Evolutionary conservation across 35 echinoderm and acorn worm species (phyloP).

Genomic region (Antedon bifida): DNA sequence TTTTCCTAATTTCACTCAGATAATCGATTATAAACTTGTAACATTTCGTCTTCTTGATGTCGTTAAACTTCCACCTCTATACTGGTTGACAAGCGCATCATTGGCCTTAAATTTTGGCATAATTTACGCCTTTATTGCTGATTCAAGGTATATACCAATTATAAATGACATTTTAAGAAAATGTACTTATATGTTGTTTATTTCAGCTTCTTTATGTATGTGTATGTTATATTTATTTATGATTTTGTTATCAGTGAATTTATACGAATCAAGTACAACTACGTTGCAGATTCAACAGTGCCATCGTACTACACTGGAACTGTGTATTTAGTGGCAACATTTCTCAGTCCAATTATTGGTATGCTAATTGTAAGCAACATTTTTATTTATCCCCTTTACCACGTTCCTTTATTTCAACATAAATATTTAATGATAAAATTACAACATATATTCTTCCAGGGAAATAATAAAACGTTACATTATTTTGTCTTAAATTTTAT

Average conservation of each 20-base stretch:
- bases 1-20: no score
- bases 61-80: constrained; percentile 14
- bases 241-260: no score
- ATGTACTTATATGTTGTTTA: background rate
- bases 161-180: background rate
- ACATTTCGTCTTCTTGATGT: constrained; percentile 37
- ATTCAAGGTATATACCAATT: constrained; percentile 40
- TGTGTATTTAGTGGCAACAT: constrained; percentile 36
- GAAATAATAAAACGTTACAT: no score
- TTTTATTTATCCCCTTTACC: no score
- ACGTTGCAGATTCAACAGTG: constrained; percentile 11
- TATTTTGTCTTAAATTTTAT: no score
- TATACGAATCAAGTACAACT: constrained; percentile 43
- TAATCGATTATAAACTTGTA: no score
- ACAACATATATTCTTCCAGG: no score
- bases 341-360: constrained; percentile 35
- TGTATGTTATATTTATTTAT: no score
- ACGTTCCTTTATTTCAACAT: no score
- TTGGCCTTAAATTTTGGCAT: constrained; percentile 60
- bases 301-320: constrained; percentile 40
- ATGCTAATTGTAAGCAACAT: constrained; percentile 36
- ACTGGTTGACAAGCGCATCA: constrained; percentile 34
- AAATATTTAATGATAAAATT: no score
- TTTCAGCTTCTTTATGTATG: no score
- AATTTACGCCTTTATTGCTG: constrained; percentile 60